A percentile compares a stretch with the other conserved stretches of the same genome.
These are phyloP conservation scores for Aelia acuminata DNA, from an alignment of 2,888 invertebrate genomes.

Conservation along the genomic window DNA sequence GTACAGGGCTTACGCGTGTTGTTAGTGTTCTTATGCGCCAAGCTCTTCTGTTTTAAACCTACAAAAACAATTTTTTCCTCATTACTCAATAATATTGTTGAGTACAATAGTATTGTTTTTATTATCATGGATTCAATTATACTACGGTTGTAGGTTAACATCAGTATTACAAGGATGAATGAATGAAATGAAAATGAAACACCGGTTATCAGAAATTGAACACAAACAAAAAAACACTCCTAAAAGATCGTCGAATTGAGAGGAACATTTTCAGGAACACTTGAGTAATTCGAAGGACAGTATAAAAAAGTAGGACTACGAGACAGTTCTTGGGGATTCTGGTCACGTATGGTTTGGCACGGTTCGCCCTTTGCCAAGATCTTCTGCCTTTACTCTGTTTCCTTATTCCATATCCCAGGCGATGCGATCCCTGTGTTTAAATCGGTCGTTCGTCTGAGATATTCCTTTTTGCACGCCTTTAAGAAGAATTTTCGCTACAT, in stretches of 20 bases:
- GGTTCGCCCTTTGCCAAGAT: neutral
- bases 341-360: neutral
- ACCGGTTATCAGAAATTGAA: neutral
- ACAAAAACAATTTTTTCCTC: no score
- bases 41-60: no score
- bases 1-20: no score
- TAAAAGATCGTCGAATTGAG: neutral
- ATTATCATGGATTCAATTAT: no score
- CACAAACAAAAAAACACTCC: neutral
- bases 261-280: neutral
- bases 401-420: conserved; percentile 12
- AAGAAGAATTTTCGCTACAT: neutral
- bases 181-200: no score
- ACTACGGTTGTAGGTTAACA: no score
- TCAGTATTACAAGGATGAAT: no score
- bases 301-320: neutral
- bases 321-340: neutral
- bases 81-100: no score
- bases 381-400: neutral
- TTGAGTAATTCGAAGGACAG: neutral
- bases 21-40: no score
- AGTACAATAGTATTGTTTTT: no score
- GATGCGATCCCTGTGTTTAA: neutral
- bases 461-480: neutral
- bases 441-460: neutral